Evolutionary conservation across 2,888 invertebrate species (phyloP), one percentile per base, ranked within the genome.

Genomic region (Herminia tarsipennalis): DNA sequence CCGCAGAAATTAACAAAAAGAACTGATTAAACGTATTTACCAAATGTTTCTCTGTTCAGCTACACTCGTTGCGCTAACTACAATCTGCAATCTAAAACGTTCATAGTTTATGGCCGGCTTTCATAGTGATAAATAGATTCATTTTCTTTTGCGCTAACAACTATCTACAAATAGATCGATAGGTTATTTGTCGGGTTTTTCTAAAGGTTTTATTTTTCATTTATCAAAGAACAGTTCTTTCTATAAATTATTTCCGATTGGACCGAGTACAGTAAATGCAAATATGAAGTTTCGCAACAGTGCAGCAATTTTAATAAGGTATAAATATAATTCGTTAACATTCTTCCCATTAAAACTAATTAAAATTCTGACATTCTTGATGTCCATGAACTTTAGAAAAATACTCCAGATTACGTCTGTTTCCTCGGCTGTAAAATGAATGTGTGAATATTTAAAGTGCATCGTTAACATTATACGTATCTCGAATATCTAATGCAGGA

Each of bases 281-380:
- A 28, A 13, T 13, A 30, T 30, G 29, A 10, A 10, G 18, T 16
- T 30, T 47, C 33, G 8, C 5, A 6, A 28, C 34, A 38, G 17
- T 10, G n/a, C 38, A 33, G 37, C 33, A 50, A 60, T 57, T 55
- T 57, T 66, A 63, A 60, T 55, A 41, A 56, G 52, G 35, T 37
- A 44, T 34, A 28, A 47, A 53, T 53, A 34, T 35, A 41, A n/a
- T 48, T 56, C 33, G 66, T 56, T 63, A 63, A 65, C 50, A 60
- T 66, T 54, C 52, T 36, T 55, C 33, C 20, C 21, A 46, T 10
- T 45, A 30, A 41, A 54, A 39, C 51, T 51, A 45, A 61, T 63
- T 52, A 57, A 57, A 65, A 51, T 65, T 41, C 50, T 40, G 30
- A 30, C 39, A 37, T 42, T 45, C 18, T 21, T 46, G 8, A 6